phyloP scores from a whole-genome alignment of 2,888 invertebrate genomes.

The Rotaria macrura region DNA sequence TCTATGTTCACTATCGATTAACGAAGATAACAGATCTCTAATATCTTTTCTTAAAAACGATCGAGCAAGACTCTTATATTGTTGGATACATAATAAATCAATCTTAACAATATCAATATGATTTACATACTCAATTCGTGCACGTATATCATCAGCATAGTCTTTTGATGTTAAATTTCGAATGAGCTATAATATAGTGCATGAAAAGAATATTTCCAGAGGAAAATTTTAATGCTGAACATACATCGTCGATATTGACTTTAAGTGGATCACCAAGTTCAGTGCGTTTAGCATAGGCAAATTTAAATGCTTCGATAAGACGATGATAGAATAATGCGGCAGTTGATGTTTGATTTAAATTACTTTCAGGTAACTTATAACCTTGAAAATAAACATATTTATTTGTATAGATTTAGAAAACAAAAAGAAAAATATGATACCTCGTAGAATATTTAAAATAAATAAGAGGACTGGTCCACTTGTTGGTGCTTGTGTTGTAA shows the following conservation, averaged over 20 bases:
- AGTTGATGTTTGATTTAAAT: not conserved
- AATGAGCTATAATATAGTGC: not conserved
- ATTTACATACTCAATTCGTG: constrained; percentile 36
- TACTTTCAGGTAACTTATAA: not conserved
- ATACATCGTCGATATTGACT: constrained; percentile 22
- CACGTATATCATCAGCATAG: constrained; percentile 39
- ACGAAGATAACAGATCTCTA: too few species aligned
- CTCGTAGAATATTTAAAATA: constrained; percentile 31
- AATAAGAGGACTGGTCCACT: constrained; percentile 28
- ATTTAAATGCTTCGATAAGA: constrained; percentile 77
- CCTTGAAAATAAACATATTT: not conserved
- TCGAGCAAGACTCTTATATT: too few species aligned
- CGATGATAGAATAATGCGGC: constrained; percentile 62
- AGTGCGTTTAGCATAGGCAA: constrained; percentile 73
- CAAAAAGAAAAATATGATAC: not conserved
- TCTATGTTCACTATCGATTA: too few species aligned
- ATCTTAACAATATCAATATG: too few species aligned
- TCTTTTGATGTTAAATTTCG: constrained; percentile 37
- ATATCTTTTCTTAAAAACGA: too few species aligned
- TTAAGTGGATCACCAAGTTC: constrained; percentile 63
- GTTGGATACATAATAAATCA: too few species aligned
- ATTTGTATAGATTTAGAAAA: not conserved
- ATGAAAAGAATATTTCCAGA: not conserved
- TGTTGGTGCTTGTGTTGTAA: constrained; percentile 24
- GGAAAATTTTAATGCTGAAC: not conserved